Base-by-base conservation (phyloP, 2,113 vertebrate species). In the Cervus canadensis region DNA sequence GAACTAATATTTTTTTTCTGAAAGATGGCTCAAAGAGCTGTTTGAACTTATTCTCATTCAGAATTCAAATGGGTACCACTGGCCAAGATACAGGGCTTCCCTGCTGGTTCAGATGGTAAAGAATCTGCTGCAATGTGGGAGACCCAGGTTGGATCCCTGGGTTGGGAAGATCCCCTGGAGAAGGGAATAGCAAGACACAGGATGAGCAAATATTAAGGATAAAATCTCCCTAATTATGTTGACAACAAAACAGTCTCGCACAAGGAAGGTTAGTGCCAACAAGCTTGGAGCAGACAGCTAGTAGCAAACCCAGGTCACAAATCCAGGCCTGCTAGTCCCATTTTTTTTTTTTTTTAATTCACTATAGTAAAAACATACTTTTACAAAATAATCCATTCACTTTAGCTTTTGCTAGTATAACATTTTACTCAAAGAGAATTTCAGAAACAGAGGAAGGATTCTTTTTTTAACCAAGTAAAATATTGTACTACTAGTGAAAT, bases 1-100 rank as follows among this genome's bases (percentile, higher is more conserved):
- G 43, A 97, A 94, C 94, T 26, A 87, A 28, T 59, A 14, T 48
- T 83, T 54, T 83, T 83, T 91, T 97, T 88, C 40, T 90, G 14
- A 92, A 86, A 83, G 26, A 60, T 25, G 71, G 17, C 16, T 92
- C 36, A 67, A 92, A 93, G 76, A 81, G 54, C 14, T 88, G 45
- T 67, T 60, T 90, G 78, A 88, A 86, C 6, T 88, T 78, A 50
- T 30, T 83, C 23, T 89, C 57, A 67, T 30, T 40, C 21, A 93
- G 54, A 56, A 85, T 33, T 76, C 82, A 93, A 95, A 71, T 40
- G 4, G 56, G 45, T 67, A 40, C n/a, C 19, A 12, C 30, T 36
- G 57, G 25, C n/a, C n/a, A n/a, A 0, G 3, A 36, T 19, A 21
- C 4, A 71, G n/a, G n/a, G 67, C 67, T 71, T 71, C n/a, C 67